These are phyloP conservation scores for Knipowitschia caucasica DNA, from an alignment of 2,797 vertebrate species.

Conservation along the genomic window DNA sequence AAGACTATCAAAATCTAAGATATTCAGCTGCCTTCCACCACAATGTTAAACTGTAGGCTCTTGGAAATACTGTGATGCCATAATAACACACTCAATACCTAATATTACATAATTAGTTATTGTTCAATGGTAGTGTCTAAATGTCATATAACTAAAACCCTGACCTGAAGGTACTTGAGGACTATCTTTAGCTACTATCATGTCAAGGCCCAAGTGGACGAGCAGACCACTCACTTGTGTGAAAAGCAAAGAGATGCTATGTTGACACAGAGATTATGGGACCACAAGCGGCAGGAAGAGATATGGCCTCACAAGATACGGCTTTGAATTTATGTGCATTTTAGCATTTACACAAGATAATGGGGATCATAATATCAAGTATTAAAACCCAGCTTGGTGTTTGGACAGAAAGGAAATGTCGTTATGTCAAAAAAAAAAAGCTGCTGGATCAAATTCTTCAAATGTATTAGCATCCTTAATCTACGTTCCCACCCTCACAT, in stretches of 20 bases:
- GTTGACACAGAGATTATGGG: constrained; percentile 27
- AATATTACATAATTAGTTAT: too few species aligned
- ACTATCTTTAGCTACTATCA: not conserved
- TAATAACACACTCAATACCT: too few species aligned
- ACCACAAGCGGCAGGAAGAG: constrained; percentile 5
- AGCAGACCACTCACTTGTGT: constrained; percentile 13
- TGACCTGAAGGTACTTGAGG: too few species aligned
- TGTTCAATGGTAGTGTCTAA: too few species aligned
- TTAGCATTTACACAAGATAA: constrained; percentile 6
- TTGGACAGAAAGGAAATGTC: constrained; percentile 1
- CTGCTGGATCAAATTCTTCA: not conserved
- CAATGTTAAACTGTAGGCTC: too few species aligned
- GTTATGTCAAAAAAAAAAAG: not conserved
- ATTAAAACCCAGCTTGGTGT: not conserved
- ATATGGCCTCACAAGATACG: constrained; percentile 4
- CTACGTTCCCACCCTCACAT: too few species aligned
- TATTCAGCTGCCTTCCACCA: too few species aligned
- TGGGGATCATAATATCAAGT: not conserved
- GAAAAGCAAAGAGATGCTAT: constrained; percentile 20
- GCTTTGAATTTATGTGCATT: constrained; percentile 1
- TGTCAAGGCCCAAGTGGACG: constrained; percentile 3
- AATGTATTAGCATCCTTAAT: too few species aligned
- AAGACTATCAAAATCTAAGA: too few species aligned
- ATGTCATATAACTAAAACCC: too few species aligned
- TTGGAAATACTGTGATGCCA: too few species aligned